Conservation (phyloP, 1,140 invertebrate genomes). For the Carposina sasakii region DNA sequence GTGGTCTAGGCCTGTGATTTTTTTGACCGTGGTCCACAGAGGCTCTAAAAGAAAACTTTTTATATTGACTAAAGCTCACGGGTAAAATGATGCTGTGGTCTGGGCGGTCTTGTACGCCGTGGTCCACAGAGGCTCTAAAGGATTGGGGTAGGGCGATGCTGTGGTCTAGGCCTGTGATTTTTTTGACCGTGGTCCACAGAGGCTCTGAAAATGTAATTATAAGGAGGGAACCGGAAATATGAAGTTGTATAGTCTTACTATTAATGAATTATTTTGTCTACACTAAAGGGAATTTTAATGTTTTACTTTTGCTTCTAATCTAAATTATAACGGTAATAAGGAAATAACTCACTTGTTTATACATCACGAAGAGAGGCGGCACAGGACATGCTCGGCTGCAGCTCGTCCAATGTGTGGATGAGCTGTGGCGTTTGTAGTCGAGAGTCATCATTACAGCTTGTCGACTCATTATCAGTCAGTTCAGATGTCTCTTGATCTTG, state of each 20-base stretch:
- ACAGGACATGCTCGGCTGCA: neutral
- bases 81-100: constrained; percentile 1
- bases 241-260: neutral
- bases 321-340: neutral
- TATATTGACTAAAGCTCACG: neutral
- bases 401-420: neutral
- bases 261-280: neutral
- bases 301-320: too few species aligned
- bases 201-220: too few species aligned
- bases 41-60: constrained; percentile 6
- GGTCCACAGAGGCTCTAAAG: neutral
- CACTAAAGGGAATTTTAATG: neutral
- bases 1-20: neutral
- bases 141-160: neutral
- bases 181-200: too few species aligned
- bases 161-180: too few species aligned
- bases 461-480: too few species aligned
- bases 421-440: neutral
- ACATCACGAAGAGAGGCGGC: neutral
- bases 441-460: neutral
- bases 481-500: too few species aligned
- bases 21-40: constrained; percentile 9
- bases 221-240: too few species aligned
- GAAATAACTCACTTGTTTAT: neutral
- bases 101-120: neutral